phyloP scores from a whole-genome alignment of 1,140 invertebrate genomes.

The Drosophila saltans region DNA sequence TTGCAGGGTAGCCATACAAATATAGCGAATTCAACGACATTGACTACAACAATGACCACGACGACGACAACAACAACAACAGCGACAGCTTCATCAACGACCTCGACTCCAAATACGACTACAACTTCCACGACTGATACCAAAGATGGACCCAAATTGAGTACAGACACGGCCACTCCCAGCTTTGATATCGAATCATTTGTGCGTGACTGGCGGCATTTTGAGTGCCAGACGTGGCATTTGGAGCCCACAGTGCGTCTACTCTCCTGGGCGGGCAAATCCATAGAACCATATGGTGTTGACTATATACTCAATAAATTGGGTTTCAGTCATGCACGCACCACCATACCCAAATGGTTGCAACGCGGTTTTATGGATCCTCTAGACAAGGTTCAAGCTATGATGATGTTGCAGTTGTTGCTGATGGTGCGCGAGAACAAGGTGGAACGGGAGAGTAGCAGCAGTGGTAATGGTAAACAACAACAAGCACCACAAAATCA shows the following conservation, averaged over 20 bases:
- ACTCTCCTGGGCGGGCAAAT: conserved; percentile 97
- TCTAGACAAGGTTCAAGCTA: conserved; percentile 92
- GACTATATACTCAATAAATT: conserved; percentile 98
- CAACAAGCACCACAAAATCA: conserved; percentile 45
- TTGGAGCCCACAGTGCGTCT: conserved; percentile 97
- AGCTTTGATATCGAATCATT: conserved; percentile 79
- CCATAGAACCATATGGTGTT: conserved; percentile 98
- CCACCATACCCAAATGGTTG: conserved; percentile 99
- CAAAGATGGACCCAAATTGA: conserved; percentile 40
- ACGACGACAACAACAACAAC: conserved; percentile 21
- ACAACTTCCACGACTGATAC: conserved; percentile 29
- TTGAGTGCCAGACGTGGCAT: conserved; percentile 98
- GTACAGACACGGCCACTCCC: conserved; percentile 35
- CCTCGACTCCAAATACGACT: conserved; percentile 17
- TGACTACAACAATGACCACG: conserved; percentile 23
- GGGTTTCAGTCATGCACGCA: conserved; percentile 97
- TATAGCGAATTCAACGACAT: conserved; percentile 43
- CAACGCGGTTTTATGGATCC: conserved; percentile 99
- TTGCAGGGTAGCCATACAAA: conserved; percentile 70
- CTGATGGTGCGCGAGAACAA: conserved; percentile 83
- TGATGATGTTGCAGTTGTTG: conserved; percentile 88
- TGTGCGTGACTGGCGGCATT: conserved; percentile 91
- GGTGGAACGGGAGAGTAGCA: conserved; percentile 44
- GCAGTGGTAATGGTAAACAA: conserved; percentile 39
- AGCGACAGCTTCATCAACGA: conserved; percentile 24